Conservation (phyloP, 2,888 invertebrate genomes). For the Eurytoma adleriae region DNA sequence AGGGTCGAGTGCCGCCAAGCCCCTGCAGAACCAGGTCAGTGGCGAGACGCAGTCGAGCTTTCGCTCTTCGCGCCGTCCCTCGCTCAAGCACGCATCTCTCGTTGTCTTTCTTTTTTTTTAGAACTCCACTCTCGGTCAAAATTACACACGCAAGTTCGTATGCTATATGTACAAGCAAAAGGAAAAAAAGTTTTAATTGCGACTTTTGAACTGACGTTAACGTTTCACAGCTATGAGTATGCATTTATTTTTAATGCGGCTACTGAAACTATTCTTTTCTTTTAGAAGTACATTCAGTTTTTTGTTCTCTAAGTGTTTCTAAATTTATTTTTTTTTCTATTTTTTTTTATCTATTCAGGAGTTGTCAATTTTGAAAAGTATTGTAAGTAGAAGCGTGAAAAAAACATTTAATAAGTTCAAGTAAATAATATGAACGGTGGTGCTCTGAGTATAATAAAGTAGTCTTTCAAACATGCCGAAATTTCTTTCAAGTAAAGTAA, state of each 20-base stretch:
- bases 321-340: neutral
- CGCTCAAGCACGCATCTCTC: conserved; percentile 38
- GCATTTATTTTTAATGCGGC: conserved; percentile 17
- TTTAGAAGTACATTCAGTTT: neutral
- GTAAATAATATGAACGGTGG: conserved; percentile 64
- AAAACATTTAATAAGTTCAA: conserved; percentile 14
- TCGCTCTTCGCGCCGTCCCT: conserved; percentile 32
- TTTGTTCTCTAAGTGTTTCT: neutral
- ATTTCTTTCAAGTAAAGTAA: conserved; percentile 47
- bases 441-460: conserved; percentile 62
- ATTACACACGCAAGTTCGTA: conserved; percentile 6
- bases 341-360: neutral
- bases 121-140: conserved; percentile 32
- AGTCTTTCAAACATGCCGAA: conserved; percentile 65
- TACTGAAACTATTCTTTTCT: conserved; percentile 7
- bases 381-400: conserved; percentile 25
- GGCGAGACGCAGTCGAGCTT: conserved; percentile 42
- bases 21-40: conserved; percentile 45
- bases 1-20: conserved; percentile 41
- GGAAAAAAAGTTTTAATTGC: conserved; percentile 8
- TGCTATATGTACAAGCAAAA: conserved; percentile 7
- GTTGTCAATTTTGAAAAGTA: conserved; percentile 1
- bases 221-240: conserved; percentile 18
- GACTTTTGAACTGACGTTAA: conserved; percentile 39
- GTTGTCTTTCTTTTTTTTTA: conserved; percentile 1